phyloP scores from a whole-genome alignment of 2,888 invertebrate species.

The Erebia palarica region DNA sequence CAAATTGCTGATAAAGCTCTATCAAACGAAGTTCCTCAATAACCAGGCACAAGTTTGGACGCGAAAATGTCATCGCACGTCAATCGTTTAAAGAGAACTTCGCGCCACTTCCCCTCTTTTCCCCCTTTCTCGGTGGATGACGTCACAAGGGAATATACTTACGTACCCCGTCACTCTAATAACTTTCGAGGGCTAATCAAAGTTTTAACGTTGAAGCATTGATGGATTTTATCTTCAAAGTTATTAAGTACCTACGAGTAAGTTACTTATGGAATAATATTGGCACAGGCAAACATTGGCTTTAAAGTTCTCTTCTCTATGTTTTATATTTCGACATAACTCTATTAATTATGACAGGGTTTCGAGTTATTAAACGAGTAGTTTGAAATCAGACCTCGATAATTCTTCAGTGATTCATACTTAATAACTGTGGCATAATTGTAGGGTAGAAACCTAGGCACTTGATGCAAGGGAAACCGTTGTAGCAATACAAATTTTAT shows the following conservation, averaged over 20 bases:
- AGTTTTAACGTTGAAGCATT: slow-evolving; percentile 47
- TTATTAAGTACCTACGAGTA: slow-evolving; percentile 11
- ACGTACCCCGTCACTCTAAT: slow-evolving; percentile 44
- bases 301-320: too few relatives aligned
- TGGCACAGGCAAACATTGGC: too few relatives aligned
- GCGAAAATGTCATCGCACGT: slow-evolving; percentile 67
- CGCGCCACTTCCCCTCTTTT: slow-evolving; percentile 46
- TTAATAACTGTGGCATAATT: too few relatives aligned
- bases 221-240: slow-evolving; percentile 35
- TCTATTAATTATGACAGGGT: too few relatives aligned
- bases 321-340: too few relatives aligned
- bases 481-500: too few relatives aligned
- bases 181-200: slow-evolving; percentile 53
- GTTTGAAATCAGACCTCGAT: too few relatives aligned
- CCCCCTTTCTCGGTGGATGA: slow-evolving; percentile 48
- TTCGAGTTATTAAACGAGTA: too few relatives aligned
- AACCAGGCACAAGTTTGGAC: slow-evolving; percentile 63
- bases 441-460: too few relatives aligned
- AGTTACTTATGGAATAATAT: slow-evolving; percentile 14
- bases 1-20: not conserved
- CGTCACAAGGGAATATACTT: slow-evolving; percentile 55
- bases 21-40: slow-evolving; percentile 38
- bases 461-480: too few relatives aligned
- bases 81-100: slow-evolving; percentile 68
- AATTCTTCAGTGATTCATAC: too few relatives aligned